Percentiles rank a stretch among this genome's conserved stretches.
Conservation (phyloP, 2,113 vertebrate species). For the Saccopteryx bilineata region DNA sequence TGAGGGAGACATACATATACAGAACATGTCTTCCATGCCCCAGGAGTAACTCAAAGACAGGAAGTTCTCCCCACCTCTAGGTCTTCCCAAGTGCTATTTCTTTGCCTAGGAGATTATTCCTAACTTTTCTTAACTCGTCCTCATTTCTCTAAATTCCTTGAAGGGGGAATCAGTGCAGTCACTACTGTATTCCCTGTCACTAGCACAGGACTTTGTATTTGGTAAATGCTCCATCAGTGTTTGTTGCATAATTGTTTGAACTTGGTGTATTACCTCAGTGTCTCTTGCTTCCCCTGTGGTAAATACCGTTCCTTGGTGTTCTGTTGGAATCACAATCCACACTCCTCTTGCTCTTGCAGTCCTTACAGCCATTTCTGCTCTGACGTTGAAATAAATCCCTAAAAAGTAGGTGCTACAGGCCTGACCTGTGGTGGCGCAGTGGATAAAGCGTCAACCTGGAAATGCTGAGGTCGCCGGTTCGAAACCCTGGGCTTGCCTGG, state of each 20-base stretch:
- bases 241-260: neutral
- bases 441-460: too few species aligned
- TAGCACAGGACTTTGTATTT: neutral
- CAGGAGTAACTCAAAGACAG: neutral
- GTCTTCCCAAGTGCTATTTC: neutral
- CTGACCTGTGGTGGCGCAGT: too few species aligned
- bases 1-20: neutral
- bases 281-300: neutral
- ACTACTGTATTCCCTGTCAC: neutral
- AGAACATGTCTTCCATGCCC: neutral
- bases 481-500: too few species aligned
- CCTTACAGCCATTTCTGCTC: neutral
- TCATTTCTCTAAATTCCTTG: neutral
- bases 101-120: neutral
- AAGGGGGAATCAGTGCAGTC: neutral
- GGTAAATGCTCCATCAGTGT: neutral
- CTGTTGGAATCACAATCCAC: neutral
- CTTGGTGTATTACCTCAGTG: neutral
- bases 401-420: neutral
- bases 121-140: neutral
- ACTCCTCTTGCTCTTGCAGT: neutral
- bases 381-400: conserved; percentile 48
- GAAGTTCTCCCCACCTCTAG: neutral
- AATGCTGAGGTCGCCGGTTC: too few species aligned
- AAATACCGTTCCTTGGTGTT: neutral